Evolutionary conservation across 2,797 vertebrate genomes (phyloP).

Genomic region (Diglossa cyanea): DNA sequence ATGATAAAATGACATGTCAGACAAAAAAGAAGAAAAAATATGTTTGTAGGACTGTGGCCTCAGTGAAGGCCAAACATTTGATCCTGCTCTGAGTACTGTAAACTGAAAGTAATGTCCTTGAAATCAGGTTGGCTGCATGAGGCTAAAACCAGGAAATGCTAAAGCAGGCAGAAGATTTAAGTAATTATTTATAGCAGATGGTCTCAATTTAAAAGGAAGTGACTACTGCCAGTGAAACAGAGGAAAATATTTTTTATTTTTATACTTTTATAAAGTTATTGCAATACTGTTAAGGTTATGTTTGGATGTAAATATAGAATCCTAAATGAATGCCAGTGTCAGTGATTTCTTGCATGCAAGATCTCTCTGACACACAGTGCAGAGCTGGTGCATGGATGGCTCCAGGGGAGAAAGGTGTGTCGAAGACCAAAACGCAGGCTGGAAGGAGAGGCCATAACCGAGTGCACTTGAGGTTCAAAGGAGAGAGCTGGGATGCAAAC

Average conservation of each 20-base stretch:
- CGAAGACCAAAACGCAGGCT: background rate
- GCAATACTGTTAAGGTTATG: background rate
- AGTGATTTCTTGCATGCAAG: background rate
- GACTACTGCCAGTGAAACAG: background rate
- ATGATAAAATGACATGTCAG: background rate
- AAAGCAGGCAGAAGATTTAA: background rate
- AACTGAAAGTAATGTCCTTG: background rate
- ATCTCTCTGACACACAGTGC: background rate
- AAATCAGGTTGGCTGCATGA: background rate
- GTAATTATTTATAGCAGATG: background rate
- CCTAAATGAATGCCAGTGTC: background rate
- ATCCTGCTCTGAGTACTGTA: background rate
- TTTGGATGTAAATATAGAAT: background rate
- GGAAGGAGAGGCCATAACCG: background rate
- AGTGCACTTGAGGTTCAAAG: background rate
- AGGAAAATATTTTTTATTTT: background rate
- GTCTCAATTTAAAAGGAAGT: background rate
- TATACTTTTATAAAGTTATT: background rate
- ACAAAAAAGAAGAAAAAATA: background rate
- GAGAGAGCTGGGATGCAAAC: background rate
- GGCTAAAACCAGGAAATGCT: background rate
- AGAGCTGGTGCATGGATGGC: background rate
- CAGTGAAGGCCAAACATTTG: background rate
- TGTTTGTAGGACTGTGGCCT: background rate
- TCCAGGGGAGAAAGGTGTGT: background rate